A percentile compares a stretch with the other conserved stretches of the same genome.
Evolutionary conservation across 2,888 invertebrate genomes (phyloP).

Genomic region (Drosophila anceps): DNA sequence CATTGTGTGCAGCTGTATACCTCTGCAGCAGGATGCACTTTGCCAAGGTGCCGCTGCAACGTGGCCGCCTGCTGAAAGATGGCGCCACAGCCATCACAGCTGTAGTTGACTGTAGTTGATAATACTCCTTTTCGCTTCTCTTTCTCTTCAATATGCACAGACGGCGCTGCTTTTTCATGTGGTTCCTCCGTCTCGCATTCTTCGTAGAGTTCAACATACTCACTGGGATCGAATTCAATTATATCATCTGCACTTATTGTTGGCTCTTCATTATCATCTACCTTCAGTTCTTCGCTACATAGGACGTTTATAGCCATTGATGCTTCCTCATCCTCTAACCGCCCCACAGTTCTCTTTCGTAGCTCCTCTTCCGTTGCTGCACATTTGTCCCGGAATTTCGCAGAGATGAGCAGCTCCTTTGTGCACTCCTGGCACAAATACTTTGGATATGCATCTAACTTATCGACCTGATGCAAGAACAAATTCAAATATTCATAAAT

Average conservation of each 20-base stretch:
- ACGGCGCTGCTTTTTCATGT: not conserved
- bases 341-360: not conserved
- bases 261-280: not conserved
- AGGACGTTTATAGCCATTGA: not conserved
- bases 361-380: constrained; percentile 68
- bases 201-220: constrained; percentile 35
- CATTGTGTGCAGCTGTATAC: constrained; percentile 62
- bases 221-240: constrained; percentile 54
- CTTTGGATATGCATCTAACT: constrained; percentile 75
- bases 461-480: constrained; percentile 66
- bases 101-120: constrained; percentile 7
- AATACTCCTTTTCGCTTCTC: not conserved
- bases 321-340: constrained; percentile 3
- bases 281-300: not conserved
- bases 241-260: constrained; percentile 19
- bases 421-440: constrained; percentile 83
- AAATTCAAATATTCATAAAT: accelerated
- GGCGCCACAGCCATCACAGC: constrained; percentile 81
- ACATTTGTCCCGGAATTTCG: constrained; percentile 83
- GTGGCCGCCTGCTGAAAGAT: constrained; percentile 75
- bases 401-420: constrained; percentile 79
- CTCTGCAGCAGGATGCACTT: constrained; percentile 26
- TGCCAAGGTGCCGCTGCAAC: constrained; percentile 76
- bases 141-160: not conserved
- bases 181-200: constrained; percentile 16